These are phyloP conservation scores for Promerops cafer DNA, from an alignment of 2,113 vertebrate species.

Conservation along the genomic window DNA sequence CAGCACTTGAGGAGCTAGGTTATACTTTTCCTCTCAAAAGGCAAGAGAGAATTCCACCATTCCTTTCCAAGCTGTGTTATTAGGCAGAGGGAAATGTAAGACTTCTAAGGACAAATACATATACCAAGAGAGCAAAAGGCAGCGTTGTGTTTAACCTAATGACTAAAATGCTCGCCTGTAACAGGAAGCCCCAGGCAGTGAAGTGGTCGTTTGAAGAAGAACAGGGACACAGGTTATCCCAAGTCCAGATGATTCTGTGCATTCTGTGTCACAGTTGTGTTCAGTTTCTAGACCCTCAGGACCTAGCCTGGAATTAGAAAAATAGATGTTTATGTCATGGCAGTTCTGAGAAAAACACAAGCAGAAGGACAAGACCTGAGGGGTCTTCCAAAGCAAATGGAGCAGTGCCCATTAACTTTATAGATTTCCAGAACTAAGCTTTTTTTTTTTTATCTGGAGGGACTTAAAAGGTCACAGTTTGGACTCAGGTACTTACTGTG, in stretches of 20 bases:
- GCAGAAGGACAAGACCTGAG: neutral
- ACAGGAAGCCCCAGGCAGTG: neutral
- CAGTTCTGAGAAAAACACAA: neutral
- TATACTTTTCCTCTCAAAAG: neutral
- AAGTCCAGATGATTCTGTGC: neutral
- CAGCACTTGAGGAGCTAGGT: neutral
- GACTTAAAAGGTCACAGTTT: neutral
- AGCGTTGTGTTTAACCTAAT: neutral
- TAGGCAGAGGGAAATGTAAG: neutral
- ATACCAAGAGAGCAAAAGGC: neutral
- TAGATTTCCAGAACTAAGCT: neutral
- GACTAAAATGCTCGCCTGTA: neutral
- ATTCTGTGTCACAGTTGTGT: fast-evolving
- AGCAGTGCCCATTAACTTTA: neutral
- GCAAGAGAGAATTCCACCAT: neutral
- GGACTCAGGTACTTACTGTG: neutral
- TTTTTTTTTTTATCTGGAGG: neutral
- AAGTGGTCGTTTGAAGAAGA: neutral
- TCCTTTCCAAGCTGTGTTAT: neutral
- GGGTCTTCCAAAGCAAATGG: neutral
- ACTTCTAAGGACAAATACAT: neutral
- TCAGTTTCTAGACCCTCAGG: neutral
- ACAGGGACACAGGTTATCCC: too few species aligned
- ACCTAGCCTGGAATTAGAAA: neutral
- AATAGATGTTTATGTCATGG: neutral